Conservation (phyloP, 1,140 invertebrate genomes). For the Alviniconcha marisindica region DNA sequence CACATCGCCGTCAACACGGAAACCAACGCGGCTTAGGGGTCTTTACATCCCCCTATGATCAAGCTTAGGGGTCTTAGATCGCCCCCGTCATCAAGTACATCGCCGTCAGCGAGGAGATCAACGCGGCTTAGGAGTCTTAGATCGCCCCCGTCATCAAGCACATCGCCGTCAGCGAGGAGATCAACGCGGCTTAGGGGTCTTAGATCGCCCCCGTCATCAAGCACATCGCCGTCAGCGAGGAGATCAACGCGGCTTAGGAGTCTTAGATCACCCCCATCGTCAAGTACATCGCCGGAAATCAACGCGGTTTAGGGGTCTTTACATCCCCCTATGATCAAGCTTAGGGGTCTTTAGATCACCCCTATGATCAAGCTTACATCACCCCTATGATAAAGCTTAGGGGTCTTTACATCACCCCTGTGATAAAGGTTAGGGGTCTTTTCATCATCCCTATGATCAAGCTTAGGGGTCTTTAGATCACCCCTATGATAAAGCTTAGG, state of each 20-base stretch:
- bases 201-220: no score
- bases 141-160: conserved; percentile 19
- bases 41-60: not conserved
- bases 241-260: not conserved
- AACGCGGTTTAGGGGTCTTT: not conserved
- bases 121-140: not conserved
- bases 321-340: not conserved
- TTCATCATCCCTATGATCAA: no score
- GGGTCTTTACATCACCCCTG: no score
- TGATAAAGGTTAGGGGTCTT: no score
- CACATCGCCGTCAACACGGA: no score
- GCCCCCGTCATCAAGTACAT: no score
- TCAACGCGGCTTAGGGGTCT: not conserved
- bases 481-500: no score
- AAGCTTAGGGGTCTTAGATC: not conserved
- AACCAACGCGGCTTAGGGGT: not conserved
- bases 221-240: no score
- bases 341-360: no score
- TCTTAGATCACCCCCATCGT: not conserved
- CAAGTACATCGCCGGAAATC: not conserved
- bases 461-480: no score
- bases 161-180: conserved; percentile 4
- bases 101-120: not conserved
- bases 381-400: no score
- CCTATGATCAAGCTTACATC: no score